Conservation (phyloP, 2,113 vertebrate species). For the Epinephelus lanceolatus region DNA sequence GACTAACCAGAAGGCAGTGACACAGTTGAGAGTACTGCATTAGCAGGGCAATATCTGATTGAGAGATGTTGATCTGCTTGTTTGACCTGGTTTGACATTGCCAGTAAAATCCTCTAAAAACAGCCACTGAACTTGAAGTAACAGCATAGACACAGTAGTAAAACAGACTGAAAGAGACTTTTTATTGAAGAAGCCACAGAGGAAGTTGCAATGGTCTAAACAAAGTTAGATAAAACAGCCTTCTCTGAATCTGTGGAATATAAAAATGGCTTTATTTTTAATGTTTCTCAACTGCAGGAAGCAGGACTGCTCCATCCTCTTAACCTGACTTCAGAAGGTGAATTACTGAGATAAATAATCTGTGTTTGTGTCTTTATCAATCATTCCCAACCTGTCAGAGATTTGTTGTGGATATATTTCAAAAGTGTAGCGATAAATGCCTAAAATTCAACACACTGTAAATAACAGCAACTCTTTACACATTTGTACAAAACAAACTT, state of each 20-base stretch:
- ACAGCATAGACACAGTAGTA: background rate
- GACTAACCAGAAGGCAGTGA: constrained; percentile 1
- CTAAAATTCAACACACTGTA: background rate
- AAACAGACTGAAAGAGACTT: constrained; percentile 7
- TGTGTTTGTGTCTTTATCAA: background rate
- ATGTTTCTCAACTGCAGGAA: constrained; percentile 1
- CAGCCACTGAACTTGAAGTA: background rate
- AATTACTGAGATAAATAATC: background rate
- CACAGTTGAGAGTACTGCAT: background rate
- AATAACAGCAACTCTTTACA: background rate
- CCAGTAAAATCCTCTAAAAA: constrained; percentile 16
- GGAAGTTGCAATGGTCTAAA: background rate
- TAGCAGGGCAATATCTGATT: constrained; percentile 2
- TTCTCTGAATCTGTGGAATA: background rate
- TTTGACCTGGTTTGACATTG: constrained; percentile 28
- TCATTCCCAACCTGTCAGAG: background rate
- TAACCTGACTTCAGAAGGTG: background rate
- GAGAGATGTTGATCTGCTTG: background rate
- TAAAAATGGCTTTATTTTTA: background rate
- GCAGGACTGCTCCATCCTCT: background rate
- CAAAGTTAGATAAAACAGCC: constrained; percentile 23
- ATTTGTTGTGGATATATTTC: background rate
- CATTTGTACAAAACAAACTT: background rate
- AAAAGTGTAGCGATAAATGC: background rate
- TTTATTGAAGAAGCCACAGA: background rate